Conservation (phyloP, 2,113 vertebrate genomes). For the Eublepharis macularius region DNA sequence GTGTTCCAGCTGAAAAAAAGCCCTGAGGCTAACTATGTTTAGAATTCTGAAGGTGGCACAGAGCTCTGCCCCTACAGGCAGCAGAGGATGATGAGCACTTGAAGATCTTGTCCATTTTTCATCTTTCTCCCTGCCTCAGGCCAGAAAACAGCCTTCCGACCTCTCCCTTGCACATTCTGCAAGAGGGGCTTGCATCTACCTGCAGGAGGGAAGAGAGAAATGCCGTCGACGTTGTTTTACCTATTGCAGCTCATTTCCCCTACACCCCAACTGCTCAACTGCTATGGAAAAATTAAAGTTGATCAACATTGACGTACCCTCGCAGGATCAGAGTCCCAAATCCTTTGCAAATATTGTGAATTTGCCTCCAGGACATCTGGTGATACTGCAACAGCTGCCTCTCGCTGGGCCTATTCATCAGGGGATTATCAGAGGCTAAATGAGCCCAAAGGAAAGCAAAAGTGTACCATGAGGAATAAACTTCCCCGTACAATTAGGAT, state of each 20-base stretch:
- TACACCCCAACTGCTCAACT: background rate
- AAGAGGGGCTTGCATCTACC: background rate
- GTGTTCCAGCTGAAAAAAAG: too few relatives aligned
- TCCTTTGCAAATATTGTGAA: background rate
- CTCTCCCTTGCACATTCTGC: background rate
- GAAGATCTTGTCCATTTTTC: too few relatives aligned
- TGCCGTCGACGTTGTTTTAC: background rate
- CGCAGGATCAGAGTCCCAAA: background rate
- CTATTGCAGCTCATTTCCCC: background rate
- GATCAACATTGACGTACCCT: background rate
- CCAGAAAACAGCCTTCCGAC: background rate
- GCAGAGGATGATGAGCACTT: too few relatives aligned
- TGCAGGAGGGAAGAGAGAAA: background rate
- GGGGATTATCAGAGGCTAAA: background rate
- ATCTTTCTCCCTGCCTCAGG: too few relatives aligned
- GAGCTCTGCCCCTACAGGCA: too few relatives aligned
- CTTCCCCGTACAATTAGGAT: constrained; percentile 45
- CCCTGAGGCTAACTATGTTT: too few relatives aligned
- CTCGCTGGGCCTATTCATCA: background rate
- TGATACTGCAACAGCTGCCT: constrained; percentile 1
- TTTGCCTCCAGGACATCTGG: background rate
- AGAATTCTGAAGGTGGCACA: too few relatives aligned
- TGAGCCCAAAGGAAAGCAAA: constrained; percentile 39
- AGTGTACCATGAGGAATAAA: constrained; percentile 16
- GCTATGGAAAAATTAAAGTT: background rate